Evolutionary conservation across 2,113 vertebrate genomes (phyloP).

Genomic region (Sylvietta virens): DNA sequence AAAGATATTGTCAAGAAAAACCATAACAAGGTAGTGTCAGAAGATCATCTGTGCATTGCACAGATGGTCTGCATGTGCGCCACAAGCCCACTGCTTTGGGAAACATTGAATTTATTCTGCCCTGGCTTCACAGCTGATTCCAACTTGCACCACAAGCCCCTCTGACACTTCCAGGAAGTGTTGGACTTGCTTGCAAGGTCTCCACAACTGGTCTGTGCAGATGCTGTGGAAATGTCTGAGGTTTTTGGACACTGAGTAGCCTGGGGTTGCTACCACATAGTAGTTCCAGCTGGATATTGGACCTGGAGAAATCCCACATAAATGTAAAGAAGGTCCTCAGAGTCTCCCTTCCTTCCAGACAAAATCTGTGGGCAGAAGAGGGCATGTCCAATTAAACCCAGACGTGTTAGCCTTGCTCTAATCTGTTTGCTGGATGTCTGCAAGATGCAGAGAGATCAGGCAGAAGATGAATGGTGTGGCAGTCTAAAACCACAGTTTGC

Average conservation of each 20-base stretch:
- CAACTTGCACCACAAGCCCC: background rate
- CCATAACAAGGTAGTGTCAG: background rate
- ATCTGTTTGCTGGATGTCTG: constrained; percentile 21
- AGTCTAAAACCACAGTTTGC: constrained; percentile 1
- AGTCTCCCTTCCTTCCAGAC: background rate
- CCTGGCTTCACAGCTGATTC: background rate
- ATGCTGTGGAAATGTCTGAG: background rate
- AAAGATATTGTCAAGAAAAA: background rate
- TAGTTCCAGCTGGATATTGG: background rate
- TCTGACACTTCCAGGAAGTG: background rate
- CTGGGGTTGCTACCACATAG: background rate
- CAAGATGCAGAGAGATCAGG: constrained; percentile 19
- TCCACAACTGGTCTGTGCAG: background rate
- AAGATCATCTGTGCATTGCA: background rate
- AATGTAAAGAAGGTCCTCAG: background rate
- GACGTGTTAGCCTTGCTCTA: background rate
- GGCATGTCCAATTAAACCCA: constrained; percentile 9
- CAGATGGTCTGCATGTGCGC: background rate
- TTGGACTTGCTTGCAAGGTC: background rate
- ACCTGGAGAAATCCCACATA: background rate
- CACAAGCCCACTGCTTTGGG: background rate
- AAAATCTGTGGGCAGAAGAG: constrained; percentile 19
- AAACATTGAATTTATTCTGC: background rate
- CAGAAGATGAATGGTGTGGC: background rate
- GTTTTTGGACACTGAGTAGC: background rate